These are phyloP conservation scores for Lacerta bilineata DNA, from an alignment of 2,797 vertebrate genomes.

Conservation along the genomic window DNA sequence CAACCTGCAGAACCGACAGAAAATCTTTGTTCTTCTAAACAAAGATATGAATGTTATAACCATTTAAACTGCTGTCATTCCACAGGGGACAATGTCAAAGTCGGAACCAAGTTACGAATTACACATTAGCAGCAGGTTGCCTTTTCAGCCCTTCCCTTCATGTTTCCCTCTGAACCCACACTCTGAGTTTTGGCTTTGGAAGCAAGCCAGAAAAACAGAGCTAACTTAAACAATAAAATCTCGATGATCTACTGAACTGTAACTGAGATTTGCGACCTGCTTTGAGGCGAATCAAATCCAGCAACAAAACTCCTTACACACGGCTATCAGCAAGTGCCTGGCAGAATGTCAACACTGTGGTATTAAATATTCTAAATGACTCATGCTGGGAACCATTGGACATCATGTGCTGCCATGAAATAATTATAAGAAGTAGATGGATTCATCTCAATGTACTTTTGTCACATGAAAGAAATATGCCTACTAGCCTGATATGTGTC, in stretches of 20 bases:
- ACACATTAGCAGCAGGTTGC: slow-evolving; percentile 59
- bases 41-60: slow-evolving; percentile 55
- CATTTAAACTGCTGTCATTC: slow-evolving; percentile 61
- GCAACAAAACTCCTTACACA: slow-evolving; percentile 60
- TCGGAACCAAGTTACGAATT: slow-evolving; percentile 41
- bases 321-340: slow-evolving; percentile 65
- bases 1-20: slow-evolving; percentile 44
- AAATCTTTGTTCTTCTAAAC: slow-evolving; percentile 55
- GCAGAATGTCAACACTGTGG: slow-evolving; percentile 65
- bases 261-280: slow-evolving; percentile 64
- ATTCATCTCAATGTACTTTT: slow-evolving; percentile 31
- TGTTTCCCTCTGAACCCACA: slow-evolving; percentile 48
- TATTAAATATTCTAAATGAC: slow-evolving; percentile 57
- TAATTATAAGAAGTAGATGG: slow-evolving; percentile 49
- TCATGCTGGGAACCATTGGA: slow-evolving; percentile 57
- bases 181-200: slow-evolving; percentile 47
- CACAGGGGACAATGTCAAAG: slow-evolving; percentile 51
- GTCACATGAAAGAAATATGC: slow-evolving; percentile 44
- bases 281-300: slow-evolving; percentile 67
- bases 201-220: slow-evolving; percentile 52
- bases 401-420: slow-evolving; percentile 54
- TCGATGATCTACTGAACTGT: slow-evolving; percentile 68
- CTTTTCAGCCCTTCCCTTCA: slow-evolving; percentile 56
- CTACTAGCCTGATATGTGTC: slow-evolving; percentile 10
- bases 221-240: slow-evolving; percentile 57